Evolutionary conservation across 2,113 vertebrate genomes (phyloP), one percentile per base, ranked within the genome.

Genomic region (Zosterops pallidus): DNA sequence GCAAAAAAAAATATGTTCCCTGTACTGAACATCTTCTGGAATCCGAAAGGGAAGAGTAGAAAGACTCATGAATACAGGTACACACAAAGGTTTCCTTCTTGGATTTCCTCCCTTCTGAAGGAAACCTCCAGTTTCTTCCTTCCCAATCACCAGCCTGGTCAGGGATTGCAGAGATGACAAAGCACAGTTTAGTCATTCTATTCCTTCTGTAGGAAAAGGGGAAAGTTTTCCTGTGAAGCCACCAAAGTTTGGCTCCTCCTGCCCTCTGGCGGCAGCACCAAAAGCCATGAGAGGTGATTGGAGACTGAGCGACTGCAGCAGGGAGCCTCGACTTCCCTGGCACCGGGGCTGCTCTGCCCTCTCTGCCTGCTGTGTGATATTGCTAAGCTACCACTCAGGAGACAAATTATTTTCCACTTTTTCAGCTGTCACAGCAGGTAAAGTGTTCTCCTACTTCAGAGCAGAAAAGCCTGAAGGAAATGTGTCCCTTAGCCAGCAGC

Each of bases 231-330:
- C 24, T 4, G 13, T 1, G 22, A 11, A 81, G 6, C 8, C 77
- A 47, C 23, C 33, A 25, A 84, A 91, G 12, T 91, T 82, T 89
- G 78, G 46, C 28, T 89, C 67, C 41, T 86, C 55, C 5, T 77
- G 81, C 68, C 81, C 84, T 91, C 92, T 94, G 63, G 77, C 22
- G 83, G 72, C 41, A 44, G 77, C 42, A 41, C 3, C 68, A 21
- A 4, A 25, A 53, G 24, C 1, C 14, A 4, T 29, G 31, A 6
- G 14, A 23, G 44, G 9, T 1, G 28, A 15, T 1, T 76, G 39
- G 20, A 62, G 11, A 10, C 46, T 3, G 5, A 20, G 12, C 39
- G 39, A 39, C 39, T 39, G 17, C 12, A 33, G 37, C 23, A 39
- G 41, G 50, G 31, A 42, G 12, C 18, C 20, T 26, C 5, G 5